Conservation (phyloP, 1,140 invertebrate species). For the Platorchestia sp. region DNA sequence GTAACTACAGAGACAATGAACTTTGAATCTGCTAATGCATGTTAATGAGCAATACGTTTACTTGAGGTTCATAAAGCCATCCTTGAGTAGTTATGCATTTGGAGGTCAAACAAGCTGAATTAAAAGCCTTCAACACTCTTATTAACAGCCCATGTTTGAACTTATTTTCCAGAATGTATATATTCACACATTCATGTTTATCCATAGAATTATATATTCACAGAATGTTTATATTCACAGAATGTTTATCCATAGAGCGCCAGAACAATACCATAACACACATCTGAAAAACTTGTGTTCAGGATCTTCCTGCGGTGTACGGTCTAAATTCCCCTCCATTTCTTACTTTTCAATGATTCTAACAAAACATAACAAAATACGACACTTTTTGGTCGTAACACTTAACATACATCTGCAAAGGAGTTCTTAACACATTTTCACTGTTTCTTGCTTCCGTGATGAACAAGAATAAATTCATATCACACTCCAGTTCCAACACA, state of each 20-base stretch:
- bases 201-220: background rate
- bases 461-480: no score
- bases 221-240: background rate
- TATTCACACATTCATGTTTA: background rate
- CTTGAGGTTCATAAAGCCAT: background rate
- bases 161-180: no score
- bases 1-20: background rate
- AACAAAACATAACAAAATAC: no score
- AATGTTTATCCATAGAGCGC: background rate
- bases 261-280: background rate
- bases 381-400: no score
- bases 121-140: background rate
- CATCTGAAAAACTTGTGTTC: background rate
- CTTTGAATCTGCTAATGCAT: background rate
- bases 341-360: no score
- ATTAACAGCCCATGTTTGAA: background rate
- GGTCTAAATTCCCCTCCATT: no score
- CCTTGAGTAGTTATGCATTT: background rate
- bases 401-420: no score
- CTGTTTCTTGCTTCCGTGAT: no score
- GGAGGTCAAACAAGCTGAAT: background rate
- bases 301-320: no score
- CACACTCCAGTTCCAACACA: no score
- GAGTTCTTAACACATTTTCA: no score
- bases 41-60: background rate